Percentiles rank a stretch among this genome's conserved stretches.
Conservation (phyloP, 2,888 invertebrate genomes). For the Drosophila histrio region DNA sequence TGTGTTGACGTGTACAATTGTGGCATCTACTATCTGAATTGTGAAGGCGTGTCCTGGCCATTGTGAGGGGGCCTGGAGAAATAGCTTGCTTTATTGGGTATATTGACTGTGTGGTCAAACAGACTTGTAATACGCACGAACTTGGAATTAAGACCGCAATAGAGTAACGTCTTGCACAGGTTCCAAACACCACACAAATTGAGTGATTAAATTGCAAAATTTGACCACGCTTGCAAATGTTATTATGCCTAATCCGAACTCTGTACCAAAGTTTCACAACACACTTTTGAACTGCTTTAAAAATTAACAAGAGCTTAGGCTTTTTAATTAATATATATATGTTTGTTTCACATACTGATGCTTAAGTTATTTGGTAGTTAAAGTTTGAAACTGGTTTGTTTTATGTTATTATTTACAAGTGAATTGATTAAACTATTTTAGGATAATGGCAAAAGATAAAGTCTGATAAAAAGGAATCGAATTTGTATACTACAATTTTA, state of each 20-base stretch:
- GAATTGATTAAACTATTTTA: too few species aligned
- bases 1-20: slow-evolving; percentile 47
- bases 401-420: too few species aligned
- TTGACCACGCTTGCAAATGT: not conserved
- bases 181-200: not conserved
- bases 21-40: slow-evolving; percentile 13
- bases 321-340: not conserved
- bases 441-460: too few species aligned
- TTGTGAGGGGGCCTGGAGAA: slow-evolving; percentile 1
- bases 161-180: not conserved
- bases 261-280: not conserved
- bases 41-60: not conserved
- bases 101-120: slow-evolving; percentile 26
- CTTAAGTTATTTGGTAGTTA: too few species aligned
- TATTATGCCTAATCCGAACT: not conserved
- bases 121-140: not conserved
- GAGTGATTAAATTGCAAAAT: not conserved
- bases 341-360: too few species aligned
- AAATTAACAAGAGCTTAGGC: not conserved
- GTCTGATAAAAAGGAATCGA: too few species aligned
- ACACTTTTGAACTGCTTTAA: not conserved
- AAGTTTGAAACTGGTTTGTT: too few species aligned
- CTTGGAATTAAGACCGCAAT: not conserved
- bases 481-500: too few species aligned
- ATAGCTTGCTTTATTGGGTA: slow-evolving; percentile 29